Percentiles rank a stretch among this genome's conserved stretches.
Evolutionary conservation across 2,888 invertebrate genomes (phyloP).

Genomic region (Euphydryas editha): DNA sequence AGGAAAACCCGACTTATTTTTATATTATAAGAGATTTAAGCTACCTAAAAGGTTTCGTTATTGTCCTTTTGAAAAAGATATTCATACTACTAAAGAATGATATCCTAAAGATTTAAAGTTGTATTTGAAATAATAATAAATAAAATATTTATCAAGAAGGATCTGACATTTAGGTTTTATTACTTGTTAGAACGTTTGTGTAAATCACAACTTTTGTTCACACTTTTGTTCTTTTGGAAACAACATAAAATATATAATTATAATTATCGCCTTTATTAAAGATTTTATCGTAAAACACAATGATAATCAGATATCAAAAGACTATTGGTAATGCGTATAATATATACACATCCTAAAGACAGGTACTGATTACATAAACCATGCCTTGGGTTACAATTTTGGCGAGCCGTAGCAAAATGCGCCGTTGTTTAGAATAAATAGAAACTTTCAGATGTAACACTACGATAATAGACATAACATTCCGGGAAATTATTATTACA

Average conservation of each 20-base stretch:
- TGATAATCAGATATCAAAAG: background rate
- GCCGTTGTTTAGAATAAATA: slow-evolving; percentile 37
- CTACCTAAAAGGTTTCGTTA: no score
- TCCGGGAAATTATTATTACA: slow-evolving; percentile 38
- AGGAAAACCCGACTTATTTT: no score
- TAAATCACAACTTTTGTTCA: no score
- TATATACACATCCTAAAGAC: slow-evolving; percentile 18
- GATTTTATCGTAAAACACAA: background rate
- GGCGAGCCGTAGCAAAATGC: slow-evolving; percentile 28
- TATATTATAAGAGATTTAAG: no score
- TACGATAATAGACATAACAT: slow-evolving; percentile 38
- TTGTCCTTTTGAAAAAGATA: background rate
- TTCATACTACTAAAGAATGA: background rate
- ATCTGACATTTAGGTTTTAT: background rate
- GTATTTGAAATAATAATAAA: no score
- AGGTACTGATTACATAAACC: slow-evolving; percentile 37
- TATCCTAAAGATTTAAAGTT: no score
- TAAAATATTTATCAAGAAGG: background rate
- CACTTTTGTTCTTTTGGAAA: background rate
- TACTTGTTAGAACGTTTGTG: background rate
- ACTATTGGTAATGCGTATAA: background rate
- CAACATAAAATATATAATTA: background rate
- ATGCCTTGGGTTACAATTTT: slow-evolving; percentile 34
- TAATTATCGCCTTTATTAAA: background rate
- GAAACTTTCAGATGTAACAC: slow-evolving; percentile 42